These are phyloP conservation scores for Tupaia chinensis DNA, from an alignment of 2,113 vertebrate species.

Conservation along the genomic window DNA sequence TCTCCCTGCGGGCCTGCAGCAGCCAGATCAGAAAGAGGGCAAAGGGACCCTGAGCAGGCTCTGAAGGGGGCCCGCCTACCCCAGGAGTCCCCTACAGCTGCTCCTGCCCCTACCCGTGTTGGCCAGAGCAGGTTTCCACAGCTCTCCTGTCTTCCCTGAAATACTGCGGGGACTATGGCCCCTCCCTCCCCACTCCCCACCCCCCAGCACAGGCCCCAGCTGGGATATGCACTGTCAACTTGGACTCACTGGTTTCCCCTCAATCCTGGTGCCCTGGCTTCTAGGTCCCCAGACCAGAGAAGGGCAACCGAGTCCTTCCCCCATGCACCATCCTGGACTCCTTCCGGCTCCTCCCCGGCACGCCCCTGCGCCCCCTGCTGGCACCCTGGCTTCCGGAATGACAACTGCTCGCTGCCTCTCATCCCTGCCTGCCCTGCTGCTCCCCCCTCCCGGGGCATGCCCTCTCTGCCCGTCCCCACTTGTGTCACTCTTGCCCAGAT, in stretches of 20 bases:
- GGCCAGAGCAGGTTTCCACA: not conserved
- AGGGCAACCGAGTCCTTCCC: not conserved
- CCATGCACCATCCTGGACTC: not conserved
- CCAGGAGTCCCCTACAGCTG: not conserved
- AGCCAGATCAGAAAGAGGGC: not conserved
- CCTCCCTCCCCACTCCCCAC: rapidly evolving
- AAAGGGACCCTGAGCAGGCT: not conserved
- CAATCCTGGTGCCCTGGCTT: not conserved
- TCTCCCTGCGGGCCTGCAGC: not conserved
- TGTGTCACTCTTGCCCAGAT: not conserved
- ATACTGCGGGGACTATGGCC: not conserved
- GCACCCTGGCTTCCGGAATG: not conserved
- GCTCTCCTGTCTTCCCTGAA: not conserved
- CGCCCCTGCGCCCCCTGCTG: not conserved
- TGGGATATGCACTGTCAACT: not conserved
- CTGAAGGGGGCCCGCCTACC: not conserved
- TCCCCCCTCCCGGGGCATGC: not conserved
- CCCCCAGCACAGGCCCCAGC: not conserved
- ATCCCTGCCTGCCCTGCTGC: not conserved
- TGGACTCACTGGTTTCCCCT: not conserved
- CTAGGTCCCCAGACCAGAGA: not conserved
- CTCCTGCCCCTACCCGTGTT: not conserved
- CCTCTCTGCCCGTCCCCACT: not conserved
- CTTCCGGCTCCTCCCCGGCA: not conserved
- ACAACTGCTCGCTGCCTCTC: not conserved